Evolutionary conservation across 2,797 vertebrate genomes (phyloP).

Genomic region (Vipera ursinii): DNA sequence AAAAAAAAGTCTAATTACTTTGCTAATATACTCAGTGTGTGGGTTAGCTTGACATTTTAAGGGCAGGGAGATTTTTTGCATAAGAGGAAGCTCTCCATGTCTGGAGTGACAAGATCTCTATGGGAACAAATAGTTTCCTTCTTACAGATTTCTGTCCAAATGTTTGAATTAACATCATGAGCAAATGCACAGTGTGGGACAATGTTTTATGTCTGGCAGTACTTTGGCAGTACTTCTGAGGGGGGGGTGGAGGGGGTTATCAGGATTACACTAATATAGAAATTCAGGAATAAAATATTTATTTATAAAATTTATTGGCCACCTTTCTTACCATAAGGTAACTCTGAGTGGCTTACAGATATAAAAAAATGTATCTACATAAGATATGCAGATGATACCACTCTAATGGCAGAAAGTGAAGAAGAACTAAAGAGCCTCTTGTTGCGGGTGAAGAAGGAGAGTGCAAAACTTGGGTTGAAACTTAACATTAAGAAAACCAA

Average conservation of each 20-base stretch:
- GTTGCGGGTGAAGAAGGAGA: too few species aligned
- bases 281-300: not conserved
- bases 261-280: not conserved
- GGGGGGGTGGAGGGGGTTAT: not conserved
- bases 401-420: too few species aligned
- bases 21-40: not conserved
- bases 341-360: not conserved
- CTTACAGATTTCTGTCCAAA: not conserved
- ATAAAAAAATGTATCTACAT: too few species aligned
- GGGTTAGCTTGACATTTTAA: constrained; percentile 27
- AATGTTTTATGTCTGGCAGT: not conserved
- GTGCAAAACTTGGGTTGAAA: too few species aligned
- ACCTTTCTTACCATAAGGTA: not conserved
- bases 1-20: not conserved
- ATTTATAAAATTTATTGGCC: not conserved
- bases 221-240: not conserved
- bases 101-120: not conserved
- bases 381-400: too few species aligned
- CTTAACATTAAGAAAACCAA: too few species aligned
- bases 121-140: not conserved
- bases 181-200: not conserved
- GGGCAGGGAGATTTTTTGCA: not conserved
- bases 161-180: not conserved
- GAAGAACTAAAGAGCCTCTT: too few species aligned
- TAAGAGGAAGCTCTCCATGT: not conserved